Evolutionary conservation across 2,888 invertebrate genomes (phyloP), one percentile per base, ranked within the genome.

Genomic region (Pristionchus entomophagus): DNA sequence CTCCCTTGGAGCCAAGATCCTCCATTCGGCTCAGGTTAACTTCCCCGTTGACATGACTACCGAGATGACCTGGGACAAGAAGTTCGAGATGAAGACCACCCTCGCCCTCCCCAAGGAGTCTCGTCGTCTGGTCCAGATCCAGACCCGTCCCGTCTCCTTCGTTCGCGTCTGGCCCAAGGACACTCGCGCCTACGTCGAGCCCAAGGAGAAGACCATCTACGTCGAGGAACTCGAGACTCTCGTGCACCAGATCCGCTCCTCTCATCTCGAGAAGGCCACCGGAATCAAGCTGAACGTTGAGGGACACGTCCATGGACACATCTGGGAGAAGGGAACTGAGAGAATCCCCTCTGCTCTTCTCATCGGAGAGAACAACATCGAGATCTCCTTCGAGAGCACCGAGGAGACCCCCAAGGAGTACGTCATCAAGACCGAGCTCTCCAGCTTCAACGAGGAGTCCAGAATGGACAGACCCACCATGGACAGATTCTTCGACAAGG

Each of bases 141-240:
- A 90, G 86, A 88, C 89, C 41, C 89, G 89, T 65, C 92, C 92
- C 69, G 86, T 90, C 62, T 89, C 90, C 26, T 91, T 89, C 88
- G 83, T 90, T 65, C 89, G 89, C 65, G 84, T 86, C 77, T 90
- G 89, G 88, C 73, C 88, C 17, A 87, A 86, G 69, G 81, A 88
- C 38, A 82, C 88, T 29, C 88, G 89, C 26, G 88, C 88, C 73
- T 91, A 88, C 85, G 84, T 87, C 35, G 89, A 91, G 69, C 65
- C 89, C 45, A 89, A 91, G 80, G 91, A 92, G 86, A 89, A 89
- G 78, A 91, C 91, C 77, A 87, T 92, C 80, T 86, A 82, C 59
- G 86, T 88, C 51, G 87, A 90, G 32, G 78, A 90, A 78, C 85
- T 85, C 73, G 87, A 90, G 69, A 83, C 78, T 59, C 69, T 80